These are phyloP conservation scores for Alitta virens DNA, from an alignment of 2,888 invertebrate genomes.

Conservation along the genomic window DNA sequence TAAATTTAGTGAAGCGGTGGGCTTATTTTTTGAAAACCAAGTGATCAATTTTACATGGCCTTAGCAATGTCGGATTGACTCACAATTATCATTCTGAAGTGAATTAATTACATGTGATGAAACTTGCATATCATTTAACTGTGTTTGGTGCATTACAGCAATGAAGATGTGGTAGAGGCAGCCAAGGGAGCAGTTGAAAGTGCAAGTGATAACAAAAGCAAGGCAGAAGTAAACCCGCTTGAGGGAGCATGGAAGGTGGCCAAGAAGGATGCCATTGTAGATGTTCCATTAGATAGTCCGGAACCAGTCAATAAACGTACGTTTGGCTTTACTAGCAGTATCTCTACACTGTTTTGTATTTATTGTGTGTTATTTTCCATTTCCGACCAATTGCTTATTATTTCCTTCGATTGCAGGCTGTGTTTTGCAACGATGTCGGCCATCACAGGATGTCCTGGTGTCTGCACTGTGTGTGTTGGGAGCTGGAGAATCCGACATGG, in stretches of 20 bases:
- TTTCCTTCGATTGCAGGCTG: slow-evolving; percentile 1
- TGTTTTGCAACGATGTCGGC: slow-evolving; percentile 29
- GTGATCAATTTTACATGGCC: not conserved
- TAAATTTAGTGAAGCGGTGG: too few species aligned
- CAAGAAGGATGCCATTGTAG: not conserved
- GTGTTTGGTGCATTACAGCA: not conserved
- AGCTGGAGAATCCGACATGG: not conserved
- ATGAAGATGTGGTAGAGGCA: too few species aligned
- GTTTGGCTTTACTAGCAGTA: too few species aligned
- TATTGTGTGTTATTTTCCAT: not conserved
- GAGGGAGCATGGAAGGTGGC: slow-evolving; percentile 23
- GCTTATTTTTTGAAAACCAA: too few species aligned
- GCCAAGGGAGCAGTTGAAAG: too few species aligned
- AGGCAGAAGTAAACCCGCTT: slow-evolving; percentile 23
- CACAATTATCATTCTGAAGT: too few species aligned
- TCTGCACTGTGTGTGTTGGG: slow-evolving; percentile 48
- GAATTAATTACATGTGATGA: not conserved
- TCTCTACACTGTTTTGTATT: too few species aligned
- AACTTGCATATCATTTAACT: not conserved
- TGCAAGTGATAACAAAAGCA: slow-evolving; percentile 16
- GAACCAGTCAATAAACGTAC: slow-evolving; percentile 6
- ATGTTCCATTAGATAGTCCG: not conserved
- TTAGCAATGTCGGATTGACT: too few species aligned
- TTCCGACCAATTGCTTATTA: not conserved
- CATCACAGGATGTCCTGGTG: slow-evolving; percentile 48